Evolutionary conservation across 2,113 vertebrate genomes (phyloP).

Genomic region (Alosa alosa): DNA sequence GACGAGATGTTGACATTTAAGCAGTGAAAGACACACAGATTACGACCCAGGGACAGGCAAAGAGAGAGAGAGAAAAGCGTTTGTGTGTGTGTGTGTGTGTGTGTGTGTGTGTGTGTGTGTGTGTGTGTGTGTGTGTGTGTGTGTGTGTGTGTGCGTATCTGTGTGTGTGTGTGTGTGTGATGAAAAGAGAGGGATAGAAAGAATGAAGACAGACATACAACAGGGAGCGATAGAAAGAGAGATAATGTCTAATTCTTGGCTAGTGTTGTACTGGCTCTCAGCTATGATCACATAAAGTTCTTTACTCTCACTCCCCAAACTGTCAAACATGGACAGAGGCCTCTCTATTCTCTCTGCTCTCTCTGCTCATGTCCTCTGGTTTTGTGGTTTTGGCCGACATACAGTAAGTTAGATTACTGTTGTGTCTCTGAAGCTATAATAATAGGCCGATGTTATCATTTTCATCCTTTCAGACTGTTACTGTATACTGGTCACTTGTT

Average conservation of each 20-base stretch:
- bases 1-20: not conserved
- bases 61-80: not conserved
- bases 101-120: not conserved
- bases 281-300: not conserved
- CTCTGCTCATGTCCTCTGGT: not conserved
- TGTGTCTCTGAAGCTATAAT: not conserved
- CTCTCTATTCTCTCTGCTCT: not conserved
- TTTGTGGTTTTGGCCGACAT: not conserved
- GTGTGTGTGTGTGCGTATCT: too few species aligned
- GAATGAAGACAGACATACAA: not conserved
- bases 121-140: too few species aligned
- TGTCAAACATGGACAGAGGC: not conserved
- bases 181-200: not conserved
- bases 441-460: not conserved
- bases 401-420: not conserved
- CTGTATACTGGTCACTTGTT: not conserved
- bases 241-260: slow-evolving; percentile 1
- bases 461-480: not conserved
- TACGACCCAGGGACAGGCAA: not conserved
- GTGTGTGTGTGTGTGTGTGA: not conserved
- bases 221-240: slow-evolving; percentile 1
- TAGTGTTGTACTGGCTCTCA: not conserved
- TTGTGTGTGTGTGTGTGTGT: too few species aligned
- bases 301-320: not conserved
- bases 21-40: slow-evolving; percentile 2